Base-by-base conservation (phyloP, 2,797 vertebrate species). In the Novumbra hubbsi region DNA sequence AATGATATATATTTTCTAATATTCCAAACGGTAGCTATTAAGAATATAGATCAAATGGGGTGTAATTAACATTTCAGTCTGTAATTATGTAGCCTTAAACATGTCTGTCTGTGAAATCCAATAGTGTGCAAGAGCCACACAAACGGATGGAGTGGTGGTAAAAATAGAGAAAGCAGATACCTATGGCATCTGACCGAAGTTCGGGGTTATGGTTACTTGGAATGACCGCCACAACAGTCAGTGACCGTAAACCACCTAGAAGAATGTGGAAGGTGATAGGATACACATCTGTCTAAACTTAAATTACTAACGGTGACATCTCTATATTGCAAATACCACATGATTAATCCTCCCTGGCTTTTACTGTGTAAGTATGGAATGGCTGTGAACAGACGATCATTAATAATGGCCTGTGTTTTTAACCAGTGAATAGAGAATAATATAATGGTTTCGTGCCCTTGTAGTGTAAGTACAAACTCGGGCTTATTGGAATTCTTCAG, bases 151-250 rank as follows among this genome's bases (percentile, higher is more conserved):
- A 80, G 76, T 75, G 76, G 76, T 72, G 82, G 87, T 82, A 88
- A 81, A 87, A 79, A 83, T 76, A 87, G 85, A 81, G 85, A 80
- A 78, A 83, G 49, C 4, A 70, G 87, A 90, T 68, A 82, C 78
- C 81, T 73, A 52, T 79, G 72, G 73, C 76, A 78, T 83, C 68
- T 77, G 82, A 77, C 81, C 78, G 69, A 77, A 68, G 71, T 73
- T 68, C 41, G 76, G 28, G 17, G 19, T 9, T 9, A 55, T 60
- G 66, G n/a, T 3, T 66, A 76, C 79, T 76, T 30, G 70, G 50
- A n/a, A 69, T 64, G 74, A 30, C 78, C 74, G 73, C 74, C 60
- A 78, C 75, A 60, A 32, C 70, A 60, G n/a, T 16, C 19, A 60
- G 64, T 66, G 28, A 38, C 55, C 16, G 55, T 60, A 30, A 52